Percentiles rank a stretch among this genome's conserved stretches.
Conservation (phyloP, 2,888 invertebrate genomes). For the Tachina grossa region DNA sequence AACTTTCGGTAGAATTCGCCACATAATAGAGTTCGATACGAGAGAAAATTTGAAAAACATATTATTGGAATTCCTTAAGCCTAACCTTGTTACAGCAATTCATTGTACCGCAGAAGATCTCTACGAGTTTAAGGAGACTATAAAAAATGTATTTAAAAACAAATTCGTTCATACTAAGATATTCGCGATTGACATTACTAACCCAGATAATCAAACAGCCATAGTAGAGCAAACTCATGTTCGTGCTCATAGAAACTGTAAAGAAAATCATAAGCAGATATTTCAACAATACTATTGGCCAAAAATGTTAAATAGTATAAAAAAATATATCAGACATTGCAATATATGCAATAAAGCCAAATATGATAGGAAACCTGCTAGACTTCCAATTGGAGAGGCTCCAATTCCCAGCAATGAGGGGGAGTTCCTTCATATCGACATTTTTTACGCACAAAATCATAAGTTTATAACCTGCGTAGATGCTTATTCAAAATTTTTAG, state of each 20-base stretch:
- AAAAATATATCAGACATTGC: constrained; percentile 29
- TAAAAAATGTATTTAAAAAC: constrained; percentile 19
- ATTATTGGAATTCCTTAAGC: constrained; percentile 60
- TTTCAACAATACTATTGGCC: too few species aligned
- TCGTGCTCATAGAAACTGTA: constrained; percentile 48
- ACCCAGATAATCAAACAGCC: constrained; percentile 41
- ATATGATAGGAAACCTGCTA: neutral
- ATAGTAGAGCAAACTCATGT: constrained; percentile 42
- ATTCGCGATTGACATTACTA: constrained; percentile 32
- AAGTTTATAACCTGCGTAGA: constrained; percentile 43
- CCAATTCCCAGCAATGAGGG: constrained; percentile 22
- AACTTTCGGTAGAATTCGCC: constrained; percentile 13
- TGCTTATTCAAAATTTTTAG: constrained; percentile 35
- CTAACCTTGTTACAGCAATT: constrained; percentile 53
- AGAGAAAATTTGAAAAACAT: constrained; percentile 43
- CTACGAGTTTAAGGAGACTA: constrained; percentile 48
- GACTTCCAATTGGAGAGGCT: constrained; percentile 20
- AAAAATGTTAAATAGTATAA: constrained; percentile 24
- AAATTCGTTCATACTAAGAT: constrained; percentile 40
- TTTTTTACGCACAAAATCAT: constrained; percentile 14
- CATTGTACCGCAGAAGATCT: constrained; percentile 52
- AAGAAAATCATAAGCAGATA: constrained; percentile 36
- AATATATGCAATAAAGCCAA: constrained; percentile 1
- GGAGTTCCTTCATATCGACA: constrained; percentile 16
- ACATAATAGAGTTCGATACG: constrained; percentile 56